Evolutionary conservation across 2,797 vertebrate genomes (phyloP).

Genomic region (Ara ararauna): DNA sequence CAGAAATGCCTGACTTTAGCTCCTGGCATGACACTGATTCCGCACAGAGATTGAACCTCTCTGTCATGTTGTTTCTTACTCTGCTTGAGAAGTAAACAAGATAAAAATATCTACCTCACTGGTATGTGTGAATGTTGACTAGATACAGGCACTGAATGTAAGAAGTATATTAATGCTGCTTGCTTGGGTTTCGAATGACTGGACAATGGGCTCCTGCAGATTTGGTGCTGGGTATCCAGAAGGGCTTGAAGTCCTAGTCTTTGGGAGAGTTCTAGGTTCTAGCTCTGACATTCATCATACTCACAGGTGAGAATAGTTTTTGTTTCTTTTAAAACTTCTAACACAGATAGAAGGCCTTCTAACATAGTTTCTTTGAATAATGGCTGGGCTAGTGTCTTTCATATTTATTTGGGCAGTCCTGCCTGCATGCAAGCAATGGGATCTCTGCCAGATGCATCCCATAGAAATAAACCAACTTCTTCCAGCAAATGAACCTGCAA

Average conservation of each 20-base stretch:
- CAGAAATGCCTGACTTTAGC: slow-evolving; percentile 21
- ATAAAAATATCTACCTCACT: slow-evolving; percentile 50
- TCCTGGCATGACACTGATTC: neutral
- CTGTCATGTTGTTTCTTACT: slow-evolving; percentile 12
- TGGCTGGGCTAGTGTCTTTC: neutral
- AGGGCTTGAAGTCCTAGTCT: neutral
- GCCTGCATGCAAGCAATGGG: neutral
- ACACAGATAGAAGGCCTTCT: neutral
- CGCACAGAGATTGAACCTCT: slow-evolving; percentile 34
- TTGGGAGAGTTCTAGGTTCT: neutral
- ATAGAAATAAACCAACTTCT: neutral
- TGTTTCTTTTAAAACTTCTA: neutral
- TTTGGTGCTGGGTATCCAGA: neutral
- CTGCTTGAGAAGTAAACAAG: slow-evolving; percentile 44
- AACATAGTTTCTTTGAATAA: neutral
- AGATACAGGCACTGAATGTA: neutral
- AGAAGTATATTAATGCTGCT: neutral
- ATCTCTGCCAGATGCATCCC: neutral
- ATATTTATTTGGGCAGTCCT: neutral
- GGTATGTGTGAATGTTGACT: neutral
- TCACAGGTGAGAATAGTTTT: neutral
- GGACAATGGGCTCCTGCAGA: neutral
- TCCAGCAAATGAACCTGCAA: neutral
- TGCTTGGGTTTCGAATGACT: neutral
- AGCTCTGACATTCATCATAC: neutral